Conservation (phyloP, 1,140 invertebrate species). For the Euura lappo region DNA sequence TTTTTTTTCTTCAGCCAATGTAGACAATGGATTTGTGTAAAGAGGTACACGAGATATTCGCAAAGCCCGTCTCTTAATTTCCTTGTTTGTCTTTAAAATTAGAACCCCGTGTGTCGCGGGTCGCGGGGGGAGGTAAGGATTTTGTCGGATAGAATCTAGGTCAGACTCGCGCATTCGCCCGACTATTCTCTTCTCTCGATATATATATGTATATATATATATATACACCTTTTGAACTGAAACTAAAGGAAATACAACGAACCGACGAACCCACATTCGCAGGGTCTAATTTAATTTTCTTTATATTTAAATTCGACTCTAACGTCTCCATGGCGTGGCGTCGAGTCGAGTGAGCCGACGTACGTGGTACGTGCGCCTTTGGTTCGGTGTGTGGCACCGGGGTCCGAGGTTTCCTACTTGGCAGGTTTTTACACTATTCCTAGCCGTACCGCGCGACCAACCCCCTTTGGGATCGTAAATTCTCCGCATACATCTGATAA, state of each 20-base stretch:
- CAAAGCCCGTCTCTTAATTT: neutral
- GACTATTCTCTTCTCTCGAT: neutral
- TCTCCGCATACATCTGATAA: constrained; percentile 50
- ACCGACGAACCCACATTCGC: too few species aligned
- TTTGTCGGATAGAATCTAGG: neutral
- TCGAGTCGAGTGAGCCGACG: too few species aligned
- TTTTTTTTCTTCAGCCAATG: neutral
- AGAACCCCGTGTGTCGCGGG: neutral
- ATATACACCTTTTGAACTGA: too few species aligned
- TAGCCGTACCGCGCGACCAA: neutral
- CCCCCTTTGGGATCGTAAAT: neutral
- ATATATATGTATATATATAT: too few species aligned
- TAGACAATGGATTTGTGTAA: too few species aligned
- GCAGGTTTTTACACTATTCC: neutral
- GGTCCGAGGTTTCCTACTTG: neutral
- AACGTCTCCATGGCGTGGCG: too few species aligned
- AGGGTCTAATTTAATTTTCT: too few species aligned
- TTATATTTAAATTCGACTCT: too few species aligned
- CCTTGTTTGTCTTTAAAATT: constrained; percentile 7
- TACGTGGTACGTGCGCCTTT: neutral
- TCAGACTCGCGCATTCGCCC: neutral
- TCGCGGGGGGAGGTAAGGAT: neutral
- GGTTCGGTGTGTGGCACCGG: neutral
- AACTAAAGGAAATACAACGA: too few species aligned
- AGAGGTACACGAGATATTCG: neutral